Evolutionary conservation across 2,888 invertebrate species (phyloP).

Genomic region (Philereme transversata): DNA sequence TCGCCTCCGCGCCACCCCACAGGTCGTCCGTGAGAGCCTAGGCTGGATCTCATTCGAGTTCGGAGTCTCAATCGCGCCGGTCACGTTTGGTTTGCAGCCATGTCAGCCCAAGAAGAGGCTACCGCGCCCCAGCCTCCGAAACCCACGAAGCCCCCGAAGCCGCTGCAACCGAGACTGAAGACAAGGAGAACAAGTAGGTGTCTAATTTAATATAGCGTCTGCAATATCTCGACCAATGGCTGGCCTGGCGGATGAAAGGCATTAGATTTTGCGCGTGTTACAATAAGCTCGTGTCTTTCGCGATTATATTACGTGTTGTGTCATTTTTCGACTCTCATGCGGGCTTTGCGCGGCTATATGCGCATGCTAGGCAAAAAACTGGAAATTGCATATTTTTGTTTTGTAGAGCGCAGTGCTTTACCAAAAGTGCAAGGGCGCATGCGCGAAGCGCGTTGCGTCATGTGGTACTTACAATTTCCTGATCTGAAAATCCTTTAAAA

Average conservation of each 20-base stretch:
- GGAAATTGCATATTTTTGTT: not conserved
- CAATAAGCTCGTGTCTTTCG: not conserved
- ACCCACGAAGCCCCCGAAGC: not conserved
- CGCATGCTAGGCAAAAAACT: not conserved
- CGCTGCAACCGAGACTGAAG: not conserved
- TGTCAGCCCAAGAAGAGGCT: not conserved
- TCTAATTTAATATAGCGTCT: not conserved
- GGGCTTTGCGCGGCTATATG: too few species aligned
- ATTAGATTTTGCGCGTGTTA: not conserved
- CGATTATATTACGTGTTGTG: not conserved
- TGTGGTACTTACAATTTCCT: too few species aligned
- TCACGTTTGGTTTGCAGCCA: not conserved
- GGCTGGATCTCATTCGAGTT: slow-evolving; percentile 4
- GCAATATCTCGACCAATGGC: not conserved
- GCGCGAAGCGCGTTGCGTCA: not conserved
- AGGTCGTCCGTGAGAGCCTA: slow-evolving; percentile 4
- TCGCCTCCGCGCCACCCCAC: not conserved
- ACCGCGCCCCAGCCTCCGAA: not conserved
- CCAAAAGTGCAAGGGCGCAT: not conserved
- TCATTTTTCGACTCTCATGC: too few species aligned
- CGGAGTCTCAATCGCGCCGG: slow-evolving; percentile 7
- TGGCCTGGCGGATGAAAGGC: not conserved
- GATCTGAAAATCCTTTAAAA: too few species aligned
- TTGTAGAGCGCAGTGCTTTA: not conserved
- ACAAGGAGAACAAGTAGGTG: not conserved